Evolutionary conservation across 30 jellyfish, hydroid and myxozoan species (phyloP).

Genomic region (Clytia hemisphaerica): DNA sequence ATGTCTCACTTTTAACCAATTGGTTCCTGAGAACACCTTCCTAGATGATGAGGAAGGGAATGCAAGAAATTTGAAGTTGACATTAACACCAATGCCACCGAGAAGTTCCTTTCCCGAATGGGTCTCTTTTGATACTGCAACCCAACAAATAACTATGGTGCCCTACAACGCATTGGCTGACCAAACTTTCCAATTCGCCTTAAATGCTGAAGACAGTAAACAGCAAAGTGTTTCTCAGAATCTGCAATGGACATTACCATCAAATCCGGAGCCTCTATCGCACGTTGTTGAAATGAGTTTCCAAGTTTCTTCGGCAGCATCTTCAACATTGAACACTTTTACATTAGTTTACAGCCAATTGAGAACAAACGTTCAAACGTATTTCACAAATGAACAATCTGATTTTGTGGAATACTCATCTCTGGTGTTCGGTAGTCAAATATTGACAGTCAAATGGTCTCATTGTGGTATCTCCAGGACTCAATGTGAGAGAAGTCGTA

Average conservation of each 20-base stretch:
- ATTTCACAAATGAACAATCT: slow-evolving; percentile 21
- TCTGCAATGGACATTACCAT: not conserved
- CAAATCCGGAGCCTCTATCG: slow-evolving; percentile 13
- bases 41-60: slow-evolving; percentile 74
- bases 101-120: slow-evolving; percentile 13
- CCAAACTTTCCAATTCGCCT: not conserved
- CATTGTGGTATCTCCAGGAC: slow-evolving; percentile 54
- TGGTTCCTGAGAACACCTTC: slow-evolving; percentile 67
- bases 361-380: slow-evolving; percentile 29
- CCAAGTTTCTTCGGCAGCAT: not conserved
- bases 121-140: slow-evolving; percentile 33
- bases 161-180: slow-evolving; percentile 15
- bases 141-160: slow-evolving; percentile 38
- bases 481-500: slow-evolving; percentile 22
- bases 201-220: slow-evolving; percentile 55
- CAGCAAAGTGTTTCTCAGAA: slow-evolving; percentile 20
- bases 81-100: slow-evolving; percentile 1
- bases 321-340: slow-evolving; percentile 6
- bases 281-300: slow-evolving; percentile 14
- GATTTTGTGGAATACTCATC: slow-evolving; percentile 29
- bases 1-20: slow-evolving; percentile 42
- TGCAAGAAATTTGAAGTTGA: slow-evolving; percentile 50
- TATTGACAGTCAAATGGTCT: slow-evolving; percentile 61
- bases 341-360: slow-evolving; percentile 21
- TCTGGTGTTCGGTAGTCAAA: not conserved